Conservation (phyloP, 2,888 invertebrate species). For the Drosophila lutescens region DNA sequence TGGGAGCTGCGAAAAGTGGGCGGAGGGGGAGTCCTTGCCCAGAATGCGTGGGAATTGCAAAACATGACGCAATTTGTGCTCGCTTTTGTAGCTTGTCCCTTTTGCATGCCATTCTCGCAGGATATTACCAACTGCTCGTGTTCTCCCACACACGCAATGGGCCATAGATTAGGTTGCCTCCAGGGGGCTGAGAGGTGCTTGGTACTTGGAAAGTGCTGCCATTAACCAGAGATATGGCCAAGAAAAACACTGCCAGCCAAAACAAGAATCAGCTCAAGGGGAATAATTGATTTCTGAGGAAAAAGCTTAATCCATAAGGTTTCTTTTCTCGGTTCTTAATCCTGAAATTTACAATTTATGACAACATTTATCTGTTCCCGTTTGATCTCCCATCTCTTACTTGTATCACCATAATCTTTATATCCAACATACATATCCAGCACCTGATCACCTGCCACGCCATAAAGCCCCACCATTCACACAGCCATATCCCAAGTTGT, state of each 20-base stretch:
- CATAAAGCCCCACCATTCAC: slow-evolving; percentile 20
- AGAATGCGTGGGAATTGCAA: slow-evolving; percentile 59
- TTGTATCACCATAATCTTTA: not conserved
- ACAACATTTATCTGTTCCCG: too few relatives aligned
- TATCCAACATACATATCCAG: slow-evolving; percentile 7
- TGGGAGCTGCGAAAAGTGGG: not conserved
- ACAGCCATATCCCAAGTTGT: slow-evolving; percentile 19
- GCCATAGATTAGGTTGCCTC: slow-evolving; percentile 20
- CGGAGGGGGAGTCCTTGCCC: not conserved
- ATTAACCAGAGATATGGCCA: slow-evolving; percentile 28
- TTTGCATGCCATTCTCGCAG: slow-evolving; percentile 50
- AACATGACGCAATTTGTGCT: slow-evolving; percentile 50
- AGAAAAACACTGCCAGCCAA: not conserved
- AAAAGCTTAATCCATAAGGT: not conserved
- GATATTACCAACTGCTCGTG: slow-evolving; percentile 40
- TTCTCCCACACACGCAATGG: slow-evolving; percentile 32
- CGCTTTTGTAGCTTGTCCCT: slow-evolving; percentile 35
- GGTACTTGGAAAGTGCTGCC: slow-evolving; percentile 1
- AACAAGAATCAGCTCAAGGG: not conserved
- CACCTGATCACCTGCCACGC: slow-evolving; percentile 23
- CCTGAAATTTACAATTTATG: too few relatives aligned
- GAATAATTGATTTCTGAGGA: not conserved
- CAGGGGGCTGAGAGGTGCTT: slow-evolving; percentile 2
- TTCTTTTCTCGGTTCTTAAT: not conserved
- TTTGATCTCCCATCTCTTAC: too few relatives aligned